These are phyloP conservation scores for Charadrius vociferus DNA, from an alignment of 2,113 vertebrate genomes.

Conservation along the genomic window DNA sequence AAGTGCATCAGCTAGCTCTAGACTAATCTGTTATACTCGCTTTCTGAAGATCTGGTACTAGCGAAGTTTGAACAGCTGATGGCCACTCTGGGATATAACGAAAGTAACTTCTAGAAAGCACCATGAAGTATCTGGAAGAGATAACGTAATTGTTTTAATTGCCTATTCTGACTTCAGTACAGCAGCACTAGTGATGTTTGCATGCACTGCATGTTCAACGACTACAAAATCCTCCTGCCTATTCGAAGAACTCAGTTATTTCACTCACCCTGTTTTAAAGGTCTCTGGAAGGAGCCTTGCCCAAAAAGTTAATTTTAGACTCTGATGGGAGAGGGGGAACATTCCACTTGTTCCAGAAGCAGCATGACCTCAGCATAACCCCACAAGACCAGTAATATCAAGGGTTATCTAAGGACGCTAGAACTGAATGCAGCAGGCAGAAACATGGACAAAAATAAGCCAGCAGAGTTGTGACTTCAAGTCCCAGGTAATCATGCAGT, in stretches of 20 bases:
- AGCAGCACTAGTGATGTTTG: background rate
- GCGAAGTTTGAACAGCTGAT: background rate
- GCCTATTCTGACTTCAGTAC: background rate
- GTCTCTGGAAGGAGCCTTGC: background rate
- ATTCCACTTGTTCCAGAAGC: background rate
- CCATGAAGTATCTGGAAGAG: background rate
- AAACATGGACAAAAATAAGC: background rate
- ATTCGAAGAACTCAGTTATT: background rate
- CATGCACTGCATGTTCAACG: background rate
- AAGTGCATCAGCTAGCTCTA: background rate
- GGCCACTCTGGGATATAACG: background rate
- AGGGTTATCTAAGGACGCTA: background rate
- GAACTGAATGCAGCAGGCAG: background rate
- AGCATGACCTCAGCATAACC: background rate
- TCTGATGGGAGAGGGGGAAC: background rate
- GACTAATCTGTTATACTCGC: background rate
- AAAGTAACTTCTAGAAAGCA: background rate
- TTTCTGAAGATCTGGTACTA: background rate
- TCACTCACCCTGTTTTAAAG: background rate
- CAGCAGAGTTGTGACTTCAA: background rate
- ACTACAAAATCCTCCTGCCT: background rate
- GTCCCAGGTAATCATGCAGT: background rate
- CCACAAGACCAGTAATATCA: background rate
- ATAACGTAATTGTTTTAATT: background rate
- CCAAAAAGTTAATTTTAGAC: background rate